Conservation (phyloP, 2,797 vertebrate species). For the Denticeps clupeoides region DNA sequence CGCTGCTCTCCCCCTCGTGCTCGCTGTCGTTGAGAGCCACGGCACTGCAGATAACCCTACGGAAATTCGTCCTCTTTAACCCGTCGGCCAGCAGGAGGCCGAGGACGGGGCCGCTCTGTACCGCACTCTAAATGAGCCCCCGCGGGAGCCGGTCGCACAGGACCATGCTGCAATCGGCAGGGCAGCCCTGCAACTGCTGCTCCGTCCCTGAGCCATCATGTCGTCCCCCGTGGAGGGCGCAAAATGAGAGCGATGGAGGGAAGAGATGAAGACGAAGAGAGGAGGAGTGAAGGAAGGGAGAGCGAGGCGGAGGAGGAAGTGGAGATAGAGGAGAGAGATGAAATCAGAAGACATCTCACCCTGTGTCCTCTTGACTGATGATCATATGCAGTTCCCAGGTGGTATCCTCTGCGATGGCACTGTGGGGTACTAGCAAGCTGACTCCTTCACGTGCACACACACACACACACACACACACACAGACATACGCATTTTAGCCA, state of each 20-base stretch:
- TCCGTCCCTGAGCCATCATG: constrained; percentile 35
- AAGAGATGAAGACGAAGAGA: constrained; percentile 11
- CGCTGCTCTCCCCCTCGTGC: no score
- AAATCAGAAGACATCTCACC: constrained; percentile 55
- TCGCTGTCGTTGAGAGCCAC: no score
- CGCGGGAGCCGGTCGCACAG: constrained; percentile 30
- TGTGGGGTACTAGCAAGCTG: constrained; percentile 82
- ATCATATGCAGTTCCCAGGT: constrained; percentile 89
- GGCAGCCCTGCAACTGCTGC: constrained; percentile 27
- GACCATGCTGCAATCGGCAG: constrained; percentile 34
- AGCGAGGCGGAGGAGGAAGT: constrained; percentile 30
- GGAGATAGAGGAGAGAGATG: constrained; percentile 3
- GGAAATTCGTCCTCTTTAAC: constrained; percentile 10
- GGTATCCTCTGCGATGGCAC: constrained; percentile 79
- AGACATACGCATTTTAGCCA: constrained; percentile 7
- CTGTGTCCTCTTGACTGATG: constrained; percentile 80
- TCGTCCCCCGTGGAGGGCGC: constrained; percentile 31
- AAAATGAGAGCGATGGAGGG: constrained; percentile 19
- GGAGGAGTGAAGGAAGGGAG: constrained; percentile 24
- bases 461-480: constrained; percentile 1
- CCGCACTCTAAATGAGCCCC: constrained; percentile 7
- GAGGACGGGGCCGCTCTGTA: no score
- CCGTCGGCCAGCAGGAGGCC: constrained; percentile 1
- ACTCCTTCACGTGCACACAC: constrained; percentile 63
- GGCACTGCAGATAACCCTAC: constrained; percentile 16